These are phyloP conservation scores for Benitochromis conjunctus DNA, from an alignment of 2,113 vertebrate genomes.

Conservation along the genomic window DNA sequence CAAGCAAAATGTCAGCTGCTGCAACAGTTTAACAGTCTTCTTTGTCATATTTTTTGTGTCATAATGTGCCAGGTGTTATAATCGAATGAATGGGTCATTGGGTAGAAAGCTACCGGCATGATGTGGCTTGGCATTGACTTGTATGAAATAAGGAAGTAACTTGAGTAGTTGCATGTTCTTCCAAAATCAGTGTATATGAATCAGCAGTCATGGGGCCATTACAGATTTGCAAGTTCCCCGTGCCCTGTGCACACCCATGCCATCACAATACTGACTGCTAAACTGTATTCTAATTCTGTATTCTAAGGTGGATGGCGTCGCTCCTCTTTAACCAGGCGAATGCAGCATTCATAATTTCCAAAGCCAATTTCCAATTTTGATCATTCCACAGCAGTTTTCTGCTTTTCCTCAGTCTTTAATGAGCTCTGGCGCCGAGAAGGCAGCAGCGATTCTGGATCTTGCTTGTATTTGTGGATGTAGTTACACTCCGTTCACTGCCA, in stretches of 20 bases:
- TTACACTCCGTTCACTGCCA: not conserved
- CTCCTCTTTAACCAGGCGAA: not conserved
- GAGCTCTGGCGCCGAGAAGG: not conserved
- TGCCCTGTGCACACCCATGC: not conserved
- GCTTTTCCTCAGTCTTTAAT: not conserved
- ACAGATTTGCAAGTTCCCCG: not conserved
- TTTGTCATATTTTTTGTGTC: not conserved
- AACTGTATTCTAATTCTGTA: not conserved
- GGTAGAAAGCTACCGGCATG: not conserved
- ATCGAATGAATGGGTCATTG: not conserved
- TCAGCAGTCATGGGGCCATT: not conserved
- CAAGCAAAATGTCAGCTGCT: not conserved
- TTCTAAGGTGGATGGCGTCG: not conserved
- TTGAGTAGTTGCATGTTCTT: not conserved
- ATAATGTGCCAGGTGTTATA: not conserved
- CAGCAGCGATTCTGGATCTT: not conserved
- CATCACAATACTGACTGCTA: not conserved
- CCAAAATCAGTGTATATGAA: not conserved
- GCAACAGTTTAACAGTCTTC: not conserved
- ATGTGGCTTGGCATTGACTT: not conserved
- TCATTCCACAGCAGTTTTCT: not conserved
- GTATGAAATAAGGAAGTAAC: not conserved
- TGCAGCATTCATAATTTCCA: not conserved
- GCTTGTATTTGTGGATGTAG: not conserved
- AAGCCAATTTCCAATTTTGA: not conserved